Percentiles rank a stretch among this genome's conserved stretches.
These are phyloP conservation scores for Dicrurus megarhynchus DNA, from an alignment of 2,113 vertebrate genomes.

Conservation along the genomic window DNA sequence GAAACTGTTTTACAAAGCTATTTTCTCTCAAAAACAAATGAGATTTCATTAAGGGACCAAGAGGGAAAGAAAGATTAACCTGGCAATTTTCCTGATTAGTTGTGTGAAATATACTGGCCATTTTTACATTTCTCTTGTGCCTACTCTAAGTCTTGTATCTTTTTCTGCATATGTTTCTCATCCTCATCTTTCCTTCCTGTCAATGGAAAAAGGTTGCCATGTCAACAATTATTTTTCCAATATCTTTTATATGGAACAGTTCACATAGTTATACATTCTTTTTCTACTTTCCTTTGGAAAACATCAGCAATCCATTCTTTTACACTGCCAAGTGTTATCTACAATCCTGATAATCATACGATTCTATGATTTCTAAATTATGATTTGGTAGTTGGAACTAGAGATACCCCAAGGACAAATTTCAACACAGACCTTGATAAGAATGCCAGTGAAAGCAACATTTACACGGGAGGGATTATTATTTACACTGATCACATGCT, in stretches of 20 bases:
- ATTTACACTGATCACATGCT: not conserved
- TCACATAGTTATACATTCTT: slow-evolving; percentile 1
- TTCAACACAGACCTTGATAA: not conserved
- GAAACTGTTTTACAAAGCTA: slow-evolving; percentile 5
- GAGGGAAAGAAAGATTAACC: slow-evolving; percentile 19
- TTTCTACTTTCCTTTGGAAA: slow-evolving; percentile 38
- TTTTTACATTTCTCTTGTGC: slow-evolving; percentile 50
- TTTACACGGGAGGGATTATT: not conserved
- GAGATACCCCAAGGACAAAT: not conserved
- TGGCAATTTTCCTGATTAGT: slow-evolving; percentile 56
- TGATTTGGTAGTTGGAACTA: not conserved
- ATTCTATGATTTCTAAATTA: not conserved
- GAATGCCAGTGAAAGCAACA: not conserved
- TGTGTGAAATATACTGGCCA: slow-evolving; percentile 4
- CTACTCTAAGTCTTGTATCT: slow-evolving; percentile 35
- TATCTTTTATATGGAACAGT: slow-evolving; percentile 30
- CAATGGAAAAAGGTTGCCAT: slow-evolving; percentile 40
- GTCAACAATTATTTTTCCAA: slow-evolving; percentile 28
- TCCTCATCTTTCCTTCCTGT: slow-evolving; percentile 2
- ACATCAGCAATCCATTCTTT: slow-evolving; percentile 11
- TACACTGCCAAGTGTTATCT: slow-evolving; percentile 38
- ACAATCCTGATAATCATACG: not conserved
- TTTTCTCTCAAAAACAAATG: slow-evolving; percentile 42
- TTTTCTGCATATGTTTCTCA: slow-evolving; percentile 61
- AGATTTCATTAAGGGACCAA: slow-evolving; percentile 37